Percentiles rank a stretch among this genome's conserved stretches.
Evolutionary conservation across 2,797 vertebrate species (phyloP).

Genomic region (Xenentodon cancila): DNA sequence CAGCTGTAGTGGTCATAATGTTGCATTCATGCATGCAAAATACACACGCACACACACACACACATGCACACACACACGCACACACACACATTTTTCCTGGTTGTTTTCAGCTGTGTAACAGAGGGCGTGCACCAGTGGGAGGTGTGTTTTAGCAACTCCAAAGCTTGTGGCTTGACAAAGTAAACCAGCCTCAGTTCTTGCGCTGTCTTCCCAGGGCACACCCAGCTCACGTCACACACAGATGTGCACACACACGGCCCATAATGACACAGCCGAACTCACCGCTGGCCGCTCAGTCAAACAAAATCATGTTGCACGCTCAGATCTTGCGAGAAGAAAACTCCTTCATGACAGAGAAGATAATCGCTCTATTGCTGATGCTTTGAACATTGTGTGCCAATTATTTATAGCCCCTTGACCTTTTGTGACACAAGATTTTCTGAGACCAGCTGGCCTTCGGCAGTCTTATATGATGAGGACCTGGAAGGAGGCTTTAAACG

Average conservation of each 20-base stretch:
- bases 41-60: too few relatives aligned
- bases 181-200: slow-evolving; percentile 28
- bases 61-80: too few relatives aligned
- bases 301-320: slow-evolving; percentile 11
- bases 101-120: slow-evolving; percentile 18
- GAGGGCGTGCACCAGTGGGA: slow-evolving; percentile 39
- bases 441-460: background rate
- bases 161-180: slow-evolving; percentile 50
- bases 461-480: background rate
- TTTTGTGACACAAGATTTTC: slow-evolving; percentile 15
- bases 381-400: slow-evolving; percentile 6
- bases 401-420: slow-evolving; percentile 43
- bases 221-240: slow-evolving; percentile 53
- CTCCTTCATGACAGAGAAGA: slow-evolving; percentile 32
- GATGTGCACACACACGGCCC: slow-evolving; percentile 45
- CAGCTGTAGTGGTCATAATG: slow-evolving; percentile 5
- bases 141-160: slow-evolving; percentile 52
- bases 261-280: slow-evolving; percentile 63
- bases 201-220: slow-evolving; percentile 62
- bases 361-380: slow-evolving; percentile 27
- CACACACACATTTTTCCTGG: background rate
- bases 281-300: slow-evolving; percentile 36
- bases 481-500: background rate
- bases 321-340: slow-evolving; percentile 55
- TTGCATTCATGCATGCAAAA: slow-evolving; percentile 21